These are phyloP conservation scores for Shinisaurus crocodilurus DNA, from an alignment of 2,113 vertebrate species.

Conservation along the genomic window DNA sequence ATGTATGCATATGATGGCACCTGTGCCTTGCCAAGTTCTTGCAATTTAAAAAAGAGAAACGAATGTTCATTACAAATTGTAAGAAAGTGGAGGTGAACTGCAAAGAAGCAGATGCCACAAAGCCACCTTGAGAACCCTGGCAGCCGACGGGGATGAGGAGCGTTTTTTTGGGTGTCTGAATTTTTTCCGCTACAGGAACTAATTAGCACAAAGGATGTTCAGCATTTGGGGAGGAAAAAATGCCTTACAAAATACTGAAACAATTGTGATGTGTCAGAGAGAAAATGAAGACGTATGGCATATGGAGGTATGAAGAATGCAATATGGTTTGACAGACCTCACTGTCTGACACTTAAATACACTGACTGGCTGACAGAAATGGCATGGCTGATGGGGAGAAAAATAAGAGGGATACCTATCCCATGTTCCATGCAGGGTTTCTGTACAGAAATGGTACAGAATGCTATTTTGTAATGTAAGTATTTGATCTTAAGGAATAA, in stretches of 20 bases:
- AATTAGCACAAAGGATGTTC: conserved; percentile 27
- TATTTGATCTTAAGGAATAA: background rate
- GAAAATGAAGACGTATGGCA: conserved; percentile 45
- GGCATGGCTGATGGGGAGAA: background rate
- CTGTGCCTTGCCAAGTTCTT: background rate
- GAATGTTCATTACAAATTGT: no score
- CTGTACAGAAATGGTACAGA: background rate
- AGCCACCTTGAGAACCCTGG: background rate
- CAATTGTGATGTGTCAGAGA: conserved; percentile 47
- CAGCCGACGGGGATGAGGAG: background rate
- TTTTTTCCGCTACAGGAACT: conserved; percentile 3
- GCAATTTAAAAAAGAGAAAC: background rate
- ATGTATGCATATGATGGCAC: background rate
- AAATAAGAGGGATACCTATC: background rate
- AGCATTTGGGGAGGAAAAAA: conserved; percentile 2
- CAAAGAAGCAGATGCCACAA: no score
- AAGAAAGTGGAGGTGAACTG: background rate
- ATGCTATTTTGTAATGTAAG: background rate
- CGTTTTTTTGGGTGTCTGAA: background rate
- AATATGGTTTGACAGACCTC: conserved; percentile 53
- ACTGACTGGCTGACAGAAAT: conserved; percentile 51
- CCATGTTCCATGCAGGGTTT: background rate
- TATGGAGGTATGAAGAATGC: conserved; percentile 39
- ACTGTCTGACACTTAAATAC: conserved; percentile 62
- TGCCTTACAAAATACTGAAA: conserved; percentile 53